These are phyloP conservation scores for Apocheima hispidaria DNA, from an alignment of 2,888 invertebrate genomes.

Conservation along the genomic window DNA sequence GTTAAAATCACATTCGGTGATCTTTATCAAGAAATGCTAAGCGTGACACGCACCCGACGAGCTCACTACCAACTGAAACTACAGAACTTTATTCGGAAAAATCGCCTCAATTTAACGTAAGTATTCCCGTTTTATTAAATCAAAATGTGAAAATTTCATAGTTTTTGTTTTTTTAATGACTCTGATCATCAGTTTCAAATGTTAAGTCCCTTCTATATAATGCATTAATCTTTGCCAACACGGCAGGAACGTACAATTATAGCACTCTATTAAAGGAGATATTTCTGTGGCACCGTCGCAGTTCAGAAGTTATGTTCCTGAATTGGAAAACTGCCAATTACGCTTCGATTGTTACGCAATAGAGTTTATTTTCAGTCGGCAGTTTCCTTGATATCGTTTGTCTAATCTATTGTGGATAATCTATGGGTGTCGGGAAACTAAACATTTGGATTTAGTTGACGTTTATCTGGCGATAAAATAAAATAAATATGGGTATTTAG, in stretches of 20 bases:
- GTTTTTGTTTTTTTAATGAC: no score
- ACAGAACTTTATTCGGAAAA: no score
- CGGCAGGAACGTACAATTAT: conserved; percentile 36
- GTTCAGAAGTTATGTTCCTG: conserved; percentile 38
- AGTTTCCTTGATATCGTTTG: conserved; percentile 31
- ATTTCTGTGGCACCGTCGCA: conserved; percentile 42
- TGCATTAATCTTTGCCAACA: conserved; percentile 40
- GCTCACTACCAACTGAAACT: no score
- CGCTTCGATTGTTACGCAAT: conserved; percentile 40
- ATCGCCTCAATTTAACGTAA: no score
- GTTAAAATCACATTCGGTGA: no score
- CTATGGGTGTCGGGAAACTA: conserved; percentile 26
- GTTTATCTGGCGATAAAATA: conserved; percentile 11
- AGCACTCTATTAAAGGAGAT: conserved; percentile 43
- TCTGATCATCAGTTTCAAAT: no score
- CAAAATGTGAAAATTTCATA: no score
- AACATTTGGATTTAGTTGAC: conserved; percentile 21
- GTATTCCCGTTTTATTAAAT: no score
- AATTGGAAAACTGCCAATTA: conserved; percentile 46
- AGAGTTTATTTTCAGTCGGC: conserved; percentile 33
- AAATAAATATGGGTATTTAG: not conserved
- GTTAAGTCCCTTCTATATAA: conserved; percentile 24
- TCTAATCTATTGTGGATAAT: conserved; percentile 35
- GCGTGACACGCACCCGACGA: no score
- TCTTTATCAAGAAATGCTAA: no score